Percentiles rank a stretch among this genome's conserved stretches.
Evolutionary conservation across 2,888 invertebrate genomes (phyloP).

Genomic region (Erannis defoliaria): DNA sequence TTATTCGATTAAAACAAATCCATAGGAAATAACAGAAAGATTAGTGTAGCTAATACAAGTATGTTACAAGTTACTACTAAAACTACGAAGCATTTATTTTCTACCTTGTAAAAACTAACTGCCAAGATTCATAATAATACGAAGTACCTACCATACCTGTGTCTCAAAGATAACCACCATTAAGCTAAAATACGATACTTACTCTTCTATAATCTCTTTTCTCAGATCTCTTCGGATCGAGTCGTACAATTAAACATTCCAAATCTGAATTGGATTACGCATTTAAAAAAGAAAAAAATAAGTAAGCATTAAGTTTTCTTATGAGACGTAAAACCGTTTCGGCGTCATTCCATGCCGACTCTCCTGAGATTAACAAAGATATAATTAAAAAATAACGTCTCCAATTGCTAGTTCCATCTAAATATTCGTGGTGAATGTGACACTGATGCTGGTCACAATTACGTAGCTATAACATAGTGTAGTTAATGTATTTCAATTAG

Average conservation of each 20-base stretch:
- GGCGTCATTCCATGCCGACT: slow-evolving; percentile 64
- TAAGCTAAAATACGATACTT: slow-evolving; percentile 67
- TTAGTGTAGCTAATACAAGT: too few species aligned
- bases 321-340: slow-evolving; percentile 68
- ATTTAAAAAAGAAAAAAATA: slow-evolving; percentile 37
- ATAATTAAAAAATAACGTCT: slow-evolving; percentile 67
- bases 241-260: slow-evolving; percentile 60
- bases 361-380: slow-evolving; percentile 59
- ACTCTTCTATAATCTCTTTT: slow-evolving; percentile 59
- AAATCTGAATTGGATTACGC: slow-evolving; percentile 66
- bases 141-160: slow-evolving; percentile 54
- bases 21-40: too few species aligned
- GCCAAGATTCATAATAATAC: slow-evolving; percentile 55
- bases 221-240: slow-evolving; percentile 55
- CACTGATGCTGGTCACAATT: slow-evolving; percentile 33
- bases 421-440: slow-evolving; percentile 33
- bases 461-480: slow-evolving; percentile 35
- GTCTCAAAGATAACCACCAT: slow-evolving; percentile 56
- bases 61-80: not conserved
- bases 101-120: not conserved
- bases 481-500: slow-evolving; percentile 35
- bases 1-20: too few species aligned
- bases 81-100: not conserved
- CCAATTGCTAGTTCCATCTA: slow-evolving; percentile 45
- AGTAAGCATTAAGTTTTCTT: slow-evolving; percentile 64